A percentile compares a stretch with the other conserved stretches of the same genome.
phyloP scores from a whole-genome alignment of 2,797 vertebrate genomes.

The Paratrypauchen microcephalus region DNA sequence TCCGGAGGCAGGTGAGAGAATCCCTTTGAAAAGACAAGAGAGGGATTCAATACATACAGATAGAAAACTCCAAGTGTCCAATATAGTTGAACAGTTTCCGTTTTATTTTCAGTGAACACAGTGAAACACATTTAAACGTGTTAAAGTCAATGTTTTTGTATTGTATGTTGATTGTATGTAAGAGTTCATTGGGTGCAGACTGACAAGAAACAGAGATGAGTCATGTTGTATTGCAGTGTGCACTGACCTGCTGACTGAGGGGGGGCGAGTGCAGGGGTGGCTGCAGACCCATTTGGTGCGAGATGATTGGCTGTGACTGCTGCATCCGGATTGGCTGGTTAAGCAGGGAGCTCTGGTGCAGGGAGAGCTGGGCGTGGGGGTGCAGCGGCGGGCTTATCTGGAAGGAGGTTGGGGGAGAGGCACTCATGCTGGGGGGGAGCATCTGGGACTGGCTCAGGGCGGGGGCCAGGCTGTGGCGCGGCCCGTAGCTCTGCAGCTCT shows the following conservation, averaged over 20 bases:
- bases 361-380: conserved; percentile 89
- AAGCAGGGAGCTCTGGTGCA: conserved; percentile 93
- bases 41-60: background rate
- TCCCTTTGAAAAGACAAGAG: conserved; percentile 74
- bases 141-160: background rate
- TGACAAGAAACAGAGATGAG: conserved; percentile 19
- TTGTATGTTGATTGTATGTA: background rate
- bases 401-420: conserved; percentile 91
- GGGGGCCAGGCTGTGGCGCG: conserved; percentile 85
- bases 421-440: conserved; percentile 92
- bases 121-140: background rate
- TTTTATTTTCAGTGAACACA: background rate
- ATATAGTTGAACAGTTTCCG: background rate
- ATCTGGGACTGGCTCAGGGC: conserved; percentile 89
- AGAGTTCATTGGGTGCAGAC: background rate
- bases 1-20: conserved; percentile 94
- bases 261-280: conserved; percentile 91
- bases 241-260: conserved; percentile 90
- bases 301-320: conserved; percentile 93
- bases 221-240: conserved; percentile 1
- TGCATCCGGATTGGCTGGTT: conserved; percentile 96
- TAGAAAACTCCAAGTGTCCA: background rate
- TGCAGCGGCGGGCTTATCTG: conserved; percentile 94
- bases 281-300: conserved; percentile 96
- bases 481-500: conserved; percentile 91